phyloP scores from a whole-genome alignment of 53 echinoderm and acorn worm species.

The Echinometra lucunter region DNA sequence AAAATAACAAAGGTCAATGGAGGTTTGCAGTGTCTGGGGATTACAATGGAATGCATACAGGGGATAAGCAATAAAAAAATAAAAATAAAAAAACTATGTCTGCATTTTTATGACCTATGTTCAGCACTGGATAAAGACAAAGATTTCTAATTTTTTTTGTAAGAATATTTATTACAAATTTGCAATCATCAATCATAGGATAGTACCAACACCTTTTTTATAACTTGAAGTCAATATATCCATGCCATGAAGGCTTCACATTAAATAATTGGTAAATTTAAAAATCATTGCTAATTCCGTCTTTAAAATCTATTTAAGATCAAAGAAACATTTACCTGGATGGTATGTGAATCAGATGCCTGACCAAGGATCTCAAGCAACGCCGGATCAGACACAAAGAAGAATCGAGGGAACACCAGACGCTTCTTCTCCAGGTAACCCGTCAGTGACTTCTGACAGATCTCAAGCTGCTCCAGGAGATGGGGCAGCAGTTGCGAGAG shows the following conservation, averaged over 20 bases:
- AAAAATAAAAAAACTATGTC: not conserved
- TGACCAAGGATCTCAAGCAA: conserved; percentile 98
- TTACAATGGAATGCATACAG: no score
- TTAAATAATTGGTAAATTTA: no score
- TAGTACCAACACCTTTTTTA: no score
- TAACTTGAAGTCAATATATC: no score
- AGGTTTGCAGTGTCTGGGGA: no score
- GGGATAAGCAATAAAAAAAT: not conserved
- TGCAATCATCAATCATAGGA: no score
- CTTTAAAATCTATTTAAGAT: not conserved
- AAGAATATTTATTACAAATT: no score
- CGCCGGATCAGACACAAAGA: conserved; percentile 99
- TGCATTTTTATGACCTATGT: not conserved
- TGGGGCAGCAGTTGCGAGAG: conserved; percentile 98
- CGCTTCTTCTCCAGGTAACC: conserved; percentile 99
- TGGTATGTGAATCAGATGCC: conserved; percentile 99
- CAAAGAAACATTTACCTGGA: conserved; percentile 78
- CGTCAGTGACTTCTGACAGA: conserved; percentile 99
- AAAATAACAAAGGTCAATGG: not conserved
- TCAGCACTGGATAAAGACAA: not conserved
- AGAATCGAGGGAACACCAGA: conserved; percentile 98
- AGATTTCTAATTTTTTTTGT: no score
- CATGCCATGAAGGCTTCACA: no score
- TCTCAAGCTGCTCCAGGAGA: conserved; percentile 99
- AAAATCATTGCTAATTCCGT: no score